Evolutionary conservation across 1,140 invertebrate genomes (phyloP), one percentile per base, ranked within the genome.

Genomic region (Drosophila ficusphila): DNA sequence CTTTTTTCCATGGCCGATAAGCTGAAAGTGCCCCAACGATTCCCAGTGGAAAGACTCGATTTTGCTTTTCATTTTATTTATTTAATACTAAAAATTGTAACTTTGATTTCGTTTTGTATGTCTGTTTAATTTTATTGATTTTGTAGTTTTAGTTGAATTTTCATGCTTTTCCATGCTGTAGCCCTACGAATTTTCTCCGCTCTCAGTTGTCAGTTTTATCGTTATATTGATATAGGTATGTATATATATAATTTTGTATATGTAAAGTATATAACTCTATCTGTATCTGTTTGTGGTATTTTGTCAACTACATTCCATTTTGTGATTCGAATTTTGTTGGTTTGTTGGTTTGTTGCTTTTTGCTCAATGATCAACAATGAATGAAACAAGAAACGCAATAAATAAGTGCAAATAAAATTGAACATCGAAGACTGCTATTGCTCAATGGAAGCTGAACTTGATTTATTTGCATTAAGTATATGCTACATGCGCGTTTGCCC

Each of bases 201-300:
- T 23, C 18, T 46, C 46, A 62, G 25, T 52, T 47, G 16, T 46
- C 23, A 38, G 58, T 49, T 65, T 21, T 48, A 64, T 65, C 58
- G 57, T 65, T 65, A 49, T 65, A 41, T 71, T 79, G 64, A 76
- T 79, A 67, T 79, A 79, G 70, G 29, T 54, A 47, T 57, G 27
- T 49, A 73, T 56, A 25, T 49, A 68, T 68, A 51, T 49, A 34
- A 49, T 25, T 47, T 44, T 58, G 67, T 56, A 48, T 69, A 54
- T 60, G 41, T 65, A 14, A 41, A 18, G 16, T 49, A 31, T 51
- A 27, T 47, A 79, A 76, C 52, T 53, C 74, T 71, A 75, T 72
- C 76, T 68, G 64, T 48, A n/a, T n/a, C n/a, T n/a, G n/a, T n/a
- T n/a, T 41, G 42, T 39, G 48, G 11, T 49, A 29, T 52, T 57